Evolutionary conservation across 2,888 invertebrate species (phyloP).

Genomic region (Drosophila melanosoma): DNA sequence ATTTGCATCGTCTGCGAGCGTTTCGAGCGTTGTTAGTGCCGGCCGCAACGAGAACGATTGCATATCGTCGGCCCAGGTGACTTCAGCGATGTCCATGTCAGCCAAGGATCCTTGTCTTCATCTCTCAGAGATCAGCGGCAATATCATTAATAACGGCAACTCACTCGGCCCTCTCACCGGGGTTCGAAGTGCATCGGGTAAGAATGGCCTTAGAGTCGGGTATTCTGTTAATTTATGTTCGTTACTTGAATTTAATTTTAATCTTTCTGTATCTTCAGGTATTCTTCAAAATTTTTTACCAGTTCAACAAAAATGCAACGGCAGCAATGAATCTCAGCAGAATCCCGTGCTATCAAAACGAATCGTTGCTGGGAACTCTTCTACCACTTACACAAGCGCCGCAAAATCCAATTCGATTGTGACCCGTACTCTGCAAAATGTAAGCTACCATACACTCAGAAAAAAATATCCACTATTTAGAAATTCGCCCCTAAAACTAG

Average conservation of each 20-base stretch:
- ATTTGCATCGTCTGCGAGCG: constrained; percentile 84
- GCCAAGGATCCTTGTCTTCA: constrained; percentile 63
- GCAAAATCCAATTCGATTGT: constrained; percentile 80
- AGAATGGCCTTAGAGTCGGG: neutral
- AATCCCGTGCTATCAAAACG: constrained; percentile 80
- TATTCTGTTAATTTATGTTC: too few relatives aligned
- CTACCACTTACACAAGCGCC: constrained; percentile 77
- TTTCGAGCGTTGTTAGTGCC: constrained; percentile 84
- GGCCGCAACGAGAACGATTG: constrained; percentile 79
- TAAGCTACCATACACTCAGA: constrained; percentile 52
- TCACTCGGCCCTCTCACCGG: constrained; percentile 62
- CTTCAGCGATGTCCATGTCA: constrained; percentile 65
- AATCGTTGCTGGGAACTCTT: constrained; percentile 56
- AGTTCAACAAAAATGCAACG: constrained; percentile 74
- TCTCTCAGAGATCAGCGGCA: constrained; percentile 50
- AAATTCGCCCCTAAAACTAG: neutral
- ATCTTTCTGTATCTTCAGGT: constrained; percentile 36
- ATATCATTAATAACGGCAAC: constrained; percentile 55
- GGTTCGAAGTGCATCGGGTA: constrained; percentile 82
- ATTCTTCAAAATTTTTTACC: constrained; percentile 80
- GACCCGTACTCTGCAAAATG: constrained; percentile 84
- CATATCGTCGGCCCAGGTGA: constrained; percentile 63
- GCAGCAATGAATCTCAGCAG: constrained; percentile 68
- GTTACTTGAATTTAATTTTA: neutral
- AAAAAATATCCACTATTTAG: neutral